Percentiles rank a stretch among this genome's conserved stretches.
These are phyloP conservation scores for Apantesis nais DNA, from an alignment of 2,888 invertebrate species.

Conservation along the genomic window DNA sequence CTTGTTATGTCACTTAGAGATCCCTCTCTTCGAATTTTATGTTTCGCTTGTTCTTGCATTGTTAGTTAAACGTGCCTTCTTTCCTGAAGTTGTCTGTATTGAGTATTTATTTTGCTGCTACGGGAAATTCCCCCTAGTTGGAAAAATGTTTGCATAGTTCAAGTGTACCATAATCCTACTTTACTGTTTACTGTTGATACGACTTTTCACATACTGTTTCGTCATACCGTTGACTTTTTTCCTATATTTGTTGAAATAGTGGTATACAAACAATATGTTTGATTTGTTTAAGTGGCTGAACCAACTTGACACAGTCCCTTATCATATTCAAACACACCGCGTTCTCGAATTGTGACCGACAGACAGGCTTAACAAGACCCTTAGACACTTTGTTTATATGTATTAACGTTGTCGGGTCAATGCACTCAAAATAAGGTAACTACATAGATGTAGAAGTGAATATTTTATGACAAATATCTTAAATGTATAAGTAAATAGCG, in stretches of 20 bases:
- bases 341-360: constrained; percentile 39
- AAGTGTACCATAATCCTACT: constrained; percentile 33
- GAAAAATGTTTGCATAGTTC: constrained; percentile 15
- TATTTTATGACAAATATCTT: background rate
- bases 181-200: constrained; percentile 32
- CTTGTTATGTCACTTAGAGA: constrained; percentile 40
- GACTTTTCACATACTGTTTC: constrained; percentile 38
- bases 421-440: background rate
- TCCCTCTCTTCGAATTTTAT: constrained; percentile 24
- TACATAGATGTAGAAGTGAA: background rate
- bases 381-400: constrained; percentile 14
- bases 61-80: background rate
- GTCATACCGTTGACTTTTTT: constrained; percentile 32
- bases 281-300: constrained; percentile 34
- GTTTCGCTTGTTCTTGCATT: constrained; percentile 7
- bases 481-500: background rate
- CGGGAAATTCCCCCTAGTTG: constrained; percentile 10
- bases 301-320: constrained; percentile 29
- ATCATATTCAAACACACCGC: constrained; percentile 49
- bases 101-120: background rate
- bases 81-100: background rate
- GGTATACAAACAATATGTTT: constrained; percentile 36
- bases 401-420: background rate
- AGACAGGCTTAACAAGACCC: constrained; percentile 19
- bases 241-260: constrained; percentile 44